phyloP scores from a whole-genome alignment of 2,113 vertebrate species.

The Zapornia atra region DNA sequence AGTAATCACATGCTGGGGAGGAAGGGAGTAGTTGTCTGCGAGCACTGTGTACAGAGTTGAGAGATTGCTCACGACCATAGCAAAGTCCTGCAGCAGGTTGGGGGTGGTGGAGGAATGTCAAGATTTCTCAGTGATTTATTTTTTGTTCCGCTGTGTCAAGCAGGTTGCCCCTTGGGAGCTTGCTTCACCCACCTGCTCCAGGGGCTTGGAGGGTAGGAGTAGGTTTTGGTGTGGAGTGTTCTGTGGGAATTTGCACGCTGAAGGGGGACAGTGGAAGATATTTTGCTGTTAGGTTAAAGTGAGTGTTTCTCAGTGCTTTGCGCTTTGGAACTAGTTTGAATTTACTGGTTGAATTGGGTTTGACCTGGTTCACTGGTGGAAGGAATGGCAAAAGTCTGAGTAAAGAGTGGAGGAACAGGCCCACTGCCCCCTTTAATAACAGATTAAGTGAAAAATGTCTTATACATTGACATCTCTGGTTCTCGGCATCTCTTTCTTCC shows the following conservation, averaged over 20 bases:
- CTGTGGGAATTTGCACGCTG: accelerated
- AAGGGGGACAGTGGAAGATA: background rate
- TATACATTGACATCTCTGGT: background rate
- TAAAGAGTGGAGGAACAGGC: background rate
- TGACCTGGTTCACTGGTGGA: background rate
- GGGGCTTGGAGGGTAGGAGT: background rate
- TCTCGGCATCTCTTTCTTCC: background rate
- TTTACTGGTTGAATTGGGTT: background rate
- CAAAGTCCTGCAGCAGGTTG: background rate
- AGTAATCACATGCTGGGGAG: background rate
- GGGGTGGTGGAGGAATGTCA: background rate
- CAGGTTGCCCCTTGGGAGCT: background rate
- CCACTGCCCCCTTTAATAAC: background rate
- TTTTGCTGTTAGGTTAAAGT: background rate
- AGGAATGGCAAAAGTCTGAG: background rate
- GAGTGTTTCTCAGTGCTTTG: background rate
- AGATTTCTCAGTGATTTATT: background rate
- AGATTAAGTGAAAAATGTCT: background rate
- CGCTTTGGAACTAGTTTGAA: background rate
- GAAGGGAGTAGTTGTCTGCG: background rate
- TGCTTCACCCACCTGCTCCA: background rate
- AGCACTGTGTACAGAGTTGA: constrained; percentile 36
- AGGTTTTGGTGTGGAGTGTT: background rate
- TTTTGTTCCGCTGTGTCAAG: accelerated
- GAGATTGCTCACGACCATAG: background rate